Conservation (phyloP, 2,113 vertebrate genomes). For the Chauna torquata region DNA sequence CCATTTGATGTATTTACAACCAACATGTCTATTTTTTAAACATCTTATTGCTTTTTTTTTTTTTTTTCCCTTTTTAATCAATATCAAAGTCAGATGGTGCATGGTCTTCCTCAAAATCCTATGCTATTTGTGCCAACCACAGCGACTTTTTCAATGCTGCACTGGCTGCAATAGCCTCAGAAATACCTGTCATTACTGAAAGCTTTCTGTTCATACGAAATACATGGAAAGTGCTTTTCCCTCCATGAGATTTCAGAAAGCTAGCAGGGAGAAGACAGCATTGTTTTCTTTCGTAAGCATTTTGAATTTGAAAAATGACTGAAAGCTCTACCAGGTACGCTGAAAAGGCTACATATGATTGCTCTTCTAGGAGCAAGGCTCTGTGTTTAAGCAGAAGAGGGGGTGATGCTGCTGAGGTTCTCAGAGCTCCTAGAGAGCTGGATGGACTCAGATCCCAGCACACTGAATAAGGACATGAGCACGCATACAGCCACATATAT, state of each 20-base stretch:
- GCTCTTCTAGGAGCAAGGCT: not conserved
- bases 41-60: not conserved
- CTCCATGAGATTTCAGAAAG: constrained; percentile 1
- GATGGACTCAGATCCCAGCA: not conserved
- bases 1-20: not conserved
- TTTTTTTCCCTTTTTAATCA: not conserved
- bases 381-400: not conserved
- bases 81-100: not conserved
- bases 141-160: constrained; percentile 3
- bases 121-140: not conserved
- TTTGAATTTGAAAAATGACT: not conserved
- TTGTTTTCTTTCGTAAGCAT: not conserved
- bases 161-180: not conserved
- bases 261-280: not conserved
- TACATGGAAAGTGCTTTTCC: not conserved
- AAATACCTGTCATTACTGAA: not conserved
- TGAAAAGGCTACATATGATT: not conserved
- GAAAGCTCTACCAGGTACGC: not conserved
- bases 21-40: not conserved
- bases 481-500: not conserved
- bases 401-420: not conserved
- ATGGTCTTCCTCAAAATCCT: not conserved
- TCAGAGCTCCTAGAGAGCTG: not conserved
- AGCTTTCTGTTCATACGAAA: constrained; percentile 11
- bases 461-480: not conserved